A percentile compares a stretch with the other conserved stretches of the same genome.
Evolutionary conservation across 2,797 vertebrate genomes (phyloP).

Genomic region (Sarcoramphus papa): DNA sequence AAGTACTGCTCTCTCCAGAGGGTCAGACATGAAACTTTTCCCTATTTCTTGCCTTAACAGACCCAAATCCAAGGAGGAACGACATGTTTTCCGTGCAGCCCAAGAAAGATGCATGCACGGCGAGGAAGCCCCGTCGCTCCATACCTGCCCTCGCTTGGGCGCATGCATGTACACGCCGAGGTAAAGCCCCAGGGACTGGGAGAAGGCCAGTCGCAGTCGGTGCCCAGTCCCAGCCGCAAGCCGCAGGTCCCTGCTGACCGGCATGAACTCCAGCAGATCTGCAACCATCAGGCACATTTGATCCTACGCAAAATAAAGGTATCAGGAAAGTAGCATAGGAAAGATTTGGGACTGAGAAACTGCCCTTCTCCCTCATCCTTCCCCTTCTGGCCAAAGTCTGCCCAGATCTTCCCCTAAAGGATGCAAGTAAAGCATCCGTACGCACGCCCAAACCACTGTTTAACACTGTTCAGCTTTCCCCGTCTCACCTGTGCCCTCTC

Average conservation of each 20-base stretch:
- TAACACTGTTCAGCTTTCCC: neutral
- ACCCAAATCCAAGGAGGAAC: neutral
- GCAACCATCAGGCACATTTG: slow-evolving; percentile 90
- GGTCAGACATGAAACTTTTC: fast-evolving
- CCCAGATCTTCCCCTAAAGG: no score
- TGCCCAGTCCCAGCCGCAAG: slow-evolving; percentile 78
- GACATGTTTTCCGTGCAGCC: fast-evolving
- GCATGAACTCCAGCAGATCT: slow-evolving; percentile 89
- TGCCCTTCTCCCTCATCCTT: neutral
- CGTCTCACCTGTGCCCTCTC: neutral
- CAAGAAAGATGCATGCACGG: neutral
- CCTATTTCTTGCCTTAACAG: neutral
- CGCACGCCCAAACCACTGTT: fast-evolving
- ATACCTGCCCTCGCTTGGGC: slow-evolving; percentile 82
- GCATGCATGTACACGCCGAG: slow-evolving; percentile 84
- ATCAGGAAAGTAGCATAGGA: neutral
- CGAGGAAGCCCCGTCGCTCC: neutral
- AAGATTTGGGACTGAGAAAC: neutral
- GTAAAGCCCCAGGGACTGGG: slow-evolving; percentile 82
- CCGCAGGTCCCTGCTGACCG: slow-evolving; percentile 79
- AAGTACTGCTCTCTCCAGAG: neutral
- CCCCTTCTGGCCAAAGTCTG: neutral
- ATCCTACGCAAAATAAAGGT: slow-evolving; percentile 69
- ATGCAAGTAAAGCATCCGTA: fast-evolving
- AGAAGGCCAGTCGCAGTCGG: slow-evolving; percentile 83